A percentile compares a stretch with the other conserved stretches of the same genome.
Evolutionary conservation across 2,888 invertebrate species (phyloP).

Genomic region (Torymus auratus): DNA sequence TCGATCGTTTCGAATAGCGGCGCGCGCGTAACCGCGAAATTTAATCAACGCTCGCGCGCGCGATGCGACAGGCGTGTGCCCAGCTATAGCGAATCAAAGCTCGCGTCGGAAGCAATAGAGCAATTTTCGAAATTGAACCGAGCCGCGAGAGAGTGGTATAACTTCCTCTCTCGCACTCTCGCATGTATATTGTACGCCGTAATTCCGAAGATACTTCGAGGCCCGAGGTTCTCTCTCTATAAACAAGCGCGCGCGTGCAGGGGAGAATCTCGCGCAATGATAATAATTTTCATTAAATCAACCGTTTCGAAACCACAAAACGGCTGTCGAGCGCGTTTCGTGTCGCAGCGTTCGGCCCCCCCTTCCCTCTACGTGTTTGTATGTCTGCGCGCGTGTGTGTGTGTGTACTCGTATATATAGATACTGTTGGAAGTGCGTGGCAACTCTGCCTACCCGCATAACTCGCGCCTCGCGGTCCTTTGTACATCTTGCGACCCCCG

Average conservation of each 20-base stretch:
- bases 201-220: slow-evolving; percentile 52
- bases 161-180: slow-evolving; percentile 25
- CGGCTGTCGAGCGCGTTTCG: slow-evolving; percentile 14
- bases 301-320: slow-evolving; percentile 49
- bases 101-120: slow-evolving; percentile 19
- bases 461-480: slow-evolving; percentile 34
- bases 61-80: not conserved
- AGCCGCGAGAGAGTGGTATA: slow-evolving; percentile 3
- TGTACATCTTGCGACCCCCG: slow-evolving; percentile 9
- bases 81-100: slow-evolving; percentile 33
- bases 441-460: slow-evolving; percentile 17
- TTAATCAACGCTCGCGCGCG: slow-evolving; percentile 45
- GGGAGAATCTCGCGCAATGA: slow-evolving; percentile 33
- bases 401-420: no score
- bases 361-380: no score
- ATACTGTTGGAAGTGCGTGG: not conserved
- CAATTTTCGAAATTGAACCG: slow-evolving; percentile 56
- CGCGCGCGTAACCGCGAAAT: slow-evolving; percentile 51
- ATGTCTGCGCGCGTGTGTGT: no score
- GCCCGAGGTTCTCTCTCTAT: not conserved
- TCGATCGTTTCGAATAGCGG: slow-evolving; percentile 8
- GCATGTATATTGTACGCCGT: not conserved
- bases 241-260: not conserved
- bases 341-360: not conserved
- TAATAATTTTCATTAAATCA: slow-evolving; percentile 60